Evolutionary conservation across 2,797 vertebrate species (phyloP), one percentile per base, ranked within the genome.

Genomic region (Myotis daubentonii): DNA sequence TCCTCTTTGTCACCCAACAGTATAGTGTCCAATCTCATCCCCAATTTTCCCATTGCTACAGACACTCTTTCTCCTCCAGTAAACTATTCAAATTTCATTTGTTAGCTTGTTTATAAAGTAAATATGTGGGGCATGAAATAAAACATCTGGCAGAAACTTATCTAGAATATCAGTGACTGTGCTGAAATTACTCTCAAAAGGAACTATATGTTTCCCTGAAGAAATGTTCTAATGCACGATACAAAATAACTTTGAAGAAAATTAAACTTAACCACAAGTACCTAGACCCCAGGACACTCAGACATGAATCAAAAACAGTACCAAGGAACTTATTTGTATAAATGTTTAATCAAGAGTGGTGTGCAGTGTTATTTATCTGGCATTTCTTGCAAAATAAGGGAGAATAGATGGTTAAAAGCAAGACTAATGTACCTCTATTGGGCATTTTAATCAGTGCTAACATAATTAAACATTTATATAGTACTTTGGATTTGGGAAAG

Each of bases 401-500:
- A 33, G 71, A 89, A 72, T 36, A 74, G 70, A 89, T 91, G 75
- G 12, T 94, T 36, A 11, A 78, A 17, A 76, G n/a, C 75, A 97
- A 79, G 66, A 33, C 68, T 95, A 53, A 86, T 41, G 3, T 79
- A n/a, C 95, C 94, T 72, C 83, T 96, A 30, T 65, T 75, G 49
- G 55, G 44, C 81, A 91, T 93, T 92, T 81, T 89, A 89, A 91
- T 91, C 88, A 91, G 36, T 53, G 38, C 75, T 95, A 93, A 89
- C 38, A 89, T 80, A 94, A 92, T 95, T 87, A 88, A 95, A 94
- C 83, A 93, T 96, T 92, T 91, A 89, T 81, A 17, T 15, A 87
- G 53, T 53, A 66, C 62, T 91, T 91, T 81, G 47, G 23, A 22
- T 66, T 92, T 86, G 75, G 36, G 16, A 87, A 93, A 70, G 30